phyloP scores from a whole-genome alignment of 2,888 invertebrate genomes.

The Lepidocyrtinus sp. region DNA sequence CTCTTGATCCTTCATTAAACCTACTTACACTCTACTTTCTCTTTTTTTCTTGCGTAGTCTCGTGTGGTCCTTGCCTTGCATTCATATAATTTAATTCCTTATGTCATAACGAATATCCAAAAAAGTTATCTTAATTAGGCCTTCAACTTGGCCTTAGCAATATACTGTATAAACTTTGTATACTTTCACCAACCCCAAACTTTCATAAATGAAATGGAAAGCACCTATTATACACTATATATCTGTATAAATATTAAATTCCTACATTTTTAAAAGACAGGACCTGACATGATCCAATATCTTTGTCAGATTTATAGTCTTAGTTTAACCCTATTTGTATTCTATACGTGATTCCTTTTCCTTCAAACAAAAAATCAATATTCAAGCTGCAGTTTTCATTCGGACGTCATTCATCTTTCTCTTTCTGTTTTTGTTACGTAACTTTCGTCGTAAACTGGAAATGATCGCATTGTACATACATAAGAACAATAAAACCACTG shows the following conservation, averaged over 20 bases:
- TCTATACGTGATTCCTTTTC: too few relatives aligned
- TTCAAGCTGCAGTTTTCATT: not conserved
- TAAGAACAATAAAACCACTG: not conserved
- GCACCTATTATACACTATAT: too few relatives aligned
- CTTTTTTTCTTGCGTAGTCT: not conserved
- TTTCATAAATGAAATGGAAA: too few relatives aligned
- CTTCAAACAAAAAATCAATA: not conserved
- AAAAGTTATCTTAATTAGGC: not conserved
- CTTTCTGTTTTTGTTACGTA: not conserved
- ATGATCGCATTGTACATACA: not conserved
- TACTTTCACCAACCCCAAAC: too few relatives aligned
- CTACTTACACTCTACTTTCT: not conserved
- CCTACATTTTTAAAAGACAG: too few relatives aligned
- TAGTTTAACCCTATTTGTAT: too few relatives aligned
- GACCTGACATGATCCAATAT: too few relatives aligned
- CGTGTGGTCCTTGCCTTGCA: not conserved
- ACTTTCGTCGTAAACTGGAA: not conserved
- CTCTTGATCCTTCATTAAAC: constrained; percentile 12
- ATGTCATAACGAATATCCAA: not conserved
- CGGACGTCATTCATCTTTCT: constrained; percentile 1
- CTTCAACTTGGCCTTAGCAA: constrained; percentile 7
- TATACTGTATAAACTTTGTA: too few relatives aligned
- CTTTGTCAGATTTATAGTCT: too few relatives aligned
- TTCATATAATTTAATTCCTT: constrained; percentile 2
- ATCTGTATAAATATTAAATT: too few relatives aligned